These are phyloP conservation scores for Conistra vaccinii DNA, from an alignment of 2,888 invertebrate species.

Conservation along the genomic window DNA sequence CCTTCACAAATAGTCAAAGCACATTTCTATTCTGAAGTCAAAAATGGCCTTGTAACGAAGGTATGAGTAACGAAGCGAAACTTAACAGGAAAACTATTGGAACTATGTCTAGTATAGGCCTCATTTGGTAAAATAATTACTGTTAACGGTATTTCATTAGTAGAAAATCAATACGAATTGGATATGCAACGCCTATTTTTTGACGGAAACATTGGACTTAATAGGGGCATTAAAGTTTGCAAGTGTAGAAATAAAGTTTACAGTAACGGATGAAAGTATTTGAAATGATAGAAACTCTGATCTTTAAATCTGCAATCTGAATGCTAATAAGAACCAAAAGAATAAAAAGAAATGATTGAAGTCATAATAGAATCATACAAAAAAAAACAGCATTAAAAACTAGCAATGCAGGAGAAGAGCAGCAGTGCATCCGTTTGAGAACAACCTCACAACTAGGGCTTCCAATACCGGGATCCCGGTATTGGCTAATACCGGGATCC, in stretches of 20 bases:
- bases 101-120: neutral
- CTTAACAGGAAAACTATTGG: constrained; percentile 27
- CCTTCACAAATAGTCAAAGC: neutral
- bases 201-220: neutral
- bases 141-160: neutral
- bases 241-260: neutral
- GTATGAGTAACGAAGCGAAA: constrained; percentile 4
- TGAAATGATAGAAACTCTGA: neutral
- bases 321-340: neutral
- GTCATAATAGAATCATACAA: neutral
- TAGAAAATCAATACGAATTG: constrained; percentile 17
- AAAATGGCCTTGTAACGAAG: neutral
- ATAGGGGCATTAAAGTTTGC: neutral
- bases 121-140: constrained; percentile 11
- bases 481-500: too few species aligned
- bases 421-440: neutral
- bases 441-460: too few species aligned
- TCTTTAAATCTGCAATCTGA: neutral
- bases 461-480: too few species aligned
- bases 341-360: neutral
- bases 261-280: neutral
- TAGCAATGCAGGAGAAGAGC: too few species aligned
- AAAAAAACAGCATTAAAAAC: neutral
- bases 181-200: neutral
- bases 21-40: neutral